Percentiles rank a stretch among this genome's conserved stretches.
Evolutionary conservation across 2,797 vertebrate species (phyloP).

Genomic region (Malurus leucopterus): DNA sequence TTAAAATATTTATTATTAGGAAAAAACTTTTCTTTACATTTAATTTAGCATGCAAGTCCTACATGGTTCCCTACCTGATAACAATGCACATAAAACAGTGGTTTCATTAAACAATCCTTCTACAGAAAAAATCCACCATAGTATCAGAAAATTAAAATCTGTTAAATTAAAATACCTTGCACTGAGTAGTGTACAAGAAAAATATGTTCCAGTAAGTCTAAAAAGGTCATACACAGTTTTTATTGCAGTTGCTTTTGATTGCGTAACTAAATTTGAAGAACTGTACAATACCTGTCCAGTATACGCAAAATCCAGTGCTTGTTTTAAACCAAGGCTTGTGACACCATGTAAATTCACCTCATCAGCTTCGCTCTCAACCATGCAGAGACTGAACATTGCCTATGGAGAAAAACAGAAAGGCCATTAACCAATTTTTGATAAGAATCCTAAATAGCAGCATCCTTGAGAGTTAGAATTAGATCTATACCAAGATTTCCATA

Average conservation of each 20-base stretch:
- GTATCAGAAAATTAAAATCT: neutral
- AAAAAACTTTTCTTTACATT: neutral
- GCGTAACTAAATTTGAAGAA: neutral
- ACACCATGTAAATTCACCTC: constrained; percentile 93
- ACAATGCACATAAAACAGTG: neutral
- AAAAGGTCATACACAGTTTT: neutral
- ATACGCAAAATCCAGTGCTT: constrained; percentile 95
- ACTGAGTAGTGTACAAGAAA: neutral
- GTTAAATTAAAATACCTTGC: neutral
- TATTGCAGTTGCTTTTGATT: neutral
- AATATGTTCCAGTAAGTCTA: neutral
- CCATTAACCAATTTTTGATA: neutral
- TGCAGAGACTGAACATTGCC: constrained; percentile 98
- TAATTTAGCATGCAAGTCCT: neutral
- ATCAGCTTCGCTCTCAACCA: constrained; percentile 95
- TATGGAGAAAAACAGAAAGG: constrained; percentile 57
- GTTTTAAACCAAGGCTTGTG: constrained; percentile 91
- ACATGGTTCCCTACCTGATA: neutral
- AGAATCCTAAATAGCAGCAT: neutral
- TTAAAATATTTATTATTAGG: neutral
- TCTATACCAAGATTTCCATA: neutral
- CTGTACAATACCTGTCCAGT: constrained; percentile 88
- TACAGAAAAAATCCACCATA: neutral
- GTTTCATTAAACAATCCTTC: neutral
- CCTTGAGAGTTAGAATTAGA: neutral